Evolutionary conservation across 2,888 invertebrate genomes (phyloP), one percentile per base, ranked within the genome.

Genomic region (Patella ulyssiponensis): DNA sequence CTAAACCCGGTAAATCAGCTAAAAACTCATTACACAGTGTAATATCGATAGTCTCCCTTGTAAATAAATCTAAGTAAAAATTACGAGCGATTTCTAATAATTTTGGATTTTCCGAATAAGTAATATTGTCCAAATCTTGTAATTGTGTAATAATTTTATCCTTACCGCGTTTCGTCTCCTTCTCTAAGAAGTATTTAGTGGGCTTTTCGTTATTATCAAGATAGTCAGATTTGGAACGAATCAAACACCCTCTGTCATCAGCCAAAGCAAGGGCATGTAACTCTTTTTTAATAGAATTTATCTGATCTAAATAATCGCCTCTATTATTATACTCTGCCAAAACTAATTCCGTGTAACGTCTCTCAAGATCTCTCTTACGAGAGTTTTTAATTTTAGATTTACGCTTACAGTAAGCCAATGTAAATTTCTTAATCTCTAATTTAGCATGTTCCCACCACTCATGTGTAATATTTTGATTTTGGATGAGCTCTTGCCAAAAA

Each of bases 171-270:
- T 69, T 69, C 3, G 44, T n/a, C 69, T 75, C 75, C 58, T 72
- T 75, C 33, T 58, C 23, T n/a, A 78, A 54, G 75, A 78, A 78
- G 44, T 72, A 78, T 54, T 54, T 15, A 54, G 17, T 54, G 54
- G 17, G 64, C 23, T 64, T 64, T 64, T 64, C 64, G 23, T 64
- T 64, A 64, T 64, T 64, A 64, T 64, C 64, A n/a, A 64, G 23
- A 64, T 20, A 64, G n/a, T 64, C 20, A 64, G 64, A n/a, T 64
- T 64, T 64, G 23, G 64, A n/a, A 64, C 64, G 64, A 12, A n/a
- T 64, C n/a, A 64, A 20, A 64, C 23, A 20, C n/a, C 54, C 54
- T 54, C 54, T 12, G 54, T 54, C 54, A 12, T 12, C 17, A 54
- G 54, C 54, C 54, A 54, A 54, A 15, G 54, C 54, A 17, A 54